Evolutionary conservation across 2,113 vertebrate species (phyloP).

Genomic region (Vanacampus margaritifer): DNA sequence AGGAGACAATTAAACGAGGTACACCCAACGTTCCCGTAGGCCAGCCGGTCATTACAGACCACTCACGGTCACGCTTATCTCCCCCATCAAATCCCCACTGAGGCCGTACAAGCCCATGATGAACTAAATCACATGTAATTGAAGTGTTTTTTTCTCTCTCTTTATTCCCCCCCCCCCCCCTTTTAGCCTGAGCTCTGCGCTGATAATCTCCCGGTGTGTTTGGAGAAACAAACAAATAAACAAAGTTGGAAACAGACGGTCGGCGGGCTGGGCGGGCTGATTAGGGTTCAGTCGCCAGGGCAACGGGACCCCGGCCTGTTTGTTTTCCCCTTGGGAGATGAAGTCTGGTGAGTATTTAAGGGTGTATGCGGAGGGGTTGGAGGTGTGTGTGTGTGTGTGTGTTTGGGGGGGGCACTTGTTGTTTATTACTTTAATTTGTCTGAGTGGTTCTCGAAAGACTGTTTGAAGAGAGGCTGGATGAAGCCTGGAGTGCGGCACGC

Average conservation of each 20-base stretch:
- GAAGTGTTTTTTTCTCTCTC: conserved; percentile 41
- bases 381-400: background rate
- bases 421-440: conserved; percentile 74
- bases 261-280: conserved; percentile 52
- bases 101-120: conserved; percentile 52
- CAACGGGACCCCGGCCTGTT: conserved; percentile 53
- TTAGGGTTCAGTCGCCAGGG: conserved; percentile 56
- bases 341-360: conserved; percentile 24
- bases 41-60: conserved; percentile 45
- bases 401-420: conserved; percentile 49
- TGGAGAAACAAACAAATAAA: conserved; percentile 66
- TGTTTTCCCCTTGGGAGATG: conserved; percentile 55
- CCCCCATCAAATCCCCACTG: conserved; percentile 53
- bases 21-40: conserved; percentile 57
- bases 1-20: conserved; percentile 33
- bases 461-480: conserved; percentile 61
- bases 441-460: conserved; percentile 63
- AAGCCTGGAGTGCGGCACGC: conserved; percentile 63
- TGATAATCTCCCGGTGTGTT: conserved; percentile 56
- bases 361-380: conserved; percentile 7
- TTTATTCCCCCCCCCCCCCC: conserved; percentile 9
- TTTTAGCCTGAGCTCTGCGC: conserved; percentile 42
- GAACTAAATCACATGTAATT: conserved; percentile 67
- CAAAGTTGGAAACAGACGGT: conserved; percentile 59
- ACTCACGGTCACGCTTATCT: conserved; percentile 61